Evolutionary conservation across 2,797 vertebrate genomes (phyloP).

Genomic region (Gymnothorax reevesii): DNA sequence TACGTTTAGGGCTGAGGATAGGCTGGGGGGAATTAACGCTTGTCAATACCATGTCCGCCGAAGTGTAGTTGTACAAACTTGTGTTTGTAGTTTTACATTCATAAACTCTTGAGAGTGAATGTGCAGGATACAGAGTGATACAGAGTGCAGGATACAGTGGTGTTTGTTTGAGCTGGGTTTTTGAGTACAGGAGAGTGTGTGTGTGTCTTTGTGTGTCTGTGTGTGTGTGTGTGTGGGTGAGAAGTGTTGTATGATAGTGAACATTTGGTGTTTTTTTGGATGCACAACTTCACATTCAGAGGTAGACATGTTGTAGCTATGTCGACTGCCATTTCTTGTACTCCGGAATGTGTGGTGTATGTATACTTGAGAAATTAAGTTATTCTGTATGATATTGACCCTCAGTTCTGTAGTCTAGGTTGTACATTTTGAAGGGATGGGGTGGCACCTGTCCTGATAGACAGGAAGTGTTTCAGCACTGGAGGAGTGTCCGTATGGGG

Average conservation of each 20-base stretch:
- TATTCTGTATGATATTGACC: background rate
- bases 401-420: too few species aligned
- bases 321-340: background rate
- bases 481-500: too few species aligned
- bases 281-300: background rate
- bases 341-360: background rate
- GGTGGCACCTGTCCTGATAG: too few species aligned
- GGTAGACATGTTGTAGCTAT: background rate
- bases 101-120: too few species aligned
- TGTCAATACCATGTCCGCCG: too few species aligned
- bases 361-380: background rate
- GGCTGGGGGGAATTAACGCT: too few species aligned
- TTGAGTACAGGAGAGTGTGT: background rate
- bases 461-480: too few species aligned
- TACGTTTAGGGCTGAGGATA: too few species aligned
- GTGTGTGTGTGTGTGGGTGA: background rate
- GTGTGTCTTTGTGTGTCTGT: background rate
- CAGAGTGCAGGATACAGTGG: too few species aligned
- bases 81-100: background rate
- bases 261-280: background rate
- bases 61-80: too few species aligned
- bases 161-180: background rate
- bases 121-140: too few species aligned
- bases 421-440: too few species aligned
- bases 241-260: constrained; percentile 7